phyloP scores from a whole-genome alignment of 2,797 vertebrate genomes.

The Smutsia temminckii region DNA sequence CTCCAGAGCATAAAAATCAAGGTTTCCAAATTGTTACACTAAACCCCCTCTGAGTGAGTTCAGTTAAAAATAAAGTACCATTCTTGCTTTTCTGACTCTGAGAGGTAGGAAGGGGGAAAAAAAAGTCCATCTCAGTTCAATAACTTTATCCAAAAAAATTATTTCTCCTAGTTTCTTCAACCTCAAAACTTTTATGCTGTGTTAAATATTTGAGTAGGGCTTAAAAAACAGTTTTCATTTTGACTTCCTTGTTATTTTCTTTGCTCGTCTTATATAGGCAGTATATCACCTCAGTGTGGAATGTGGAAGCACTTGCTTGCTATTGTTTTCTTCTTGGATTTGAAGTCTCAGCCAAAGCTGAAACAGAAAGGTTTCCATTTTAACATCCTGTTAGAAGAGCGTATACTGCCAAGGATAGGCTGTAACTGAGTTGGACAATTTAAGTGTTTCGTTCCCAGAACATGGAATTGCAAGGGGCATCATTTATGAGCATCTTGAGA shows the following conservation, averaged over 20 bases:
- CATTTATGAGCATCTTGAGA: slow-evolving; percentile 26
- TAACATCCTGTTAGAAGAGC: slow-evolving; percentile 62
- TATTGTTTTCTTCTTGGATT: slow-evolving; percentile 71
- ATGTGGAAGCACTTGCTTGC: slow-evolving; percentile 50
- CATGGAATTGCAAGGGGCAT: background rate
- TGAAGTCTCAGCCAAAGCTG: slow-evolving; percentile 58
- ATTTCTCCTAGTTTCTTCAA: background rate
- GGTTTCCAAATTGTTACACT: background rate
- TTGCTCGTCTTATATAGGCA: background rate
- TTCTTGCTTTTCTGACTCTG: background rate
- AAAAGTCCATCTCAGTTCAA: background rate
- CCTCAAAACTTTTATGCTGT: background rate
- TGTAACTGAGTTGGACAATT: slow-evolving; percentile 46
- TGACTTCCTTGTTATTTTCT: slow-evolving; percentile 54
- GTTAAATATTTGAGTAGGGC: background rate
- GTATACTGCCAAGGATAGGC: slow-evolving; percentile 9
- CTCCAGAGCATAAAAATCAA: background rate
- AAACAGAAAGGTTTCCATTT: slow-evolving; percentile 65
- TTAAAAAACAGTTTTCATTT: slow-evolving; percentile 41
- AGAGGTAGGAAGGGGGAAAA: background rate
- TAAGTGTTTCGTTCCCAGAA: slow-evolving; percentile 23
- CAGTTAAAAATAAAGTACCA: background rate
- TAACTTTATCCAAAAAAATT: background rate
- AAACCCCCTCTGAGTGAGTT: background rate
- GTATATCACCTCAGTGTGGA: slow-evolving; percentile 39